Base-by-base conservation (phyloP, 53 echinoderm and acorn worm genomes). In the Stichopus horrens region DNA sequence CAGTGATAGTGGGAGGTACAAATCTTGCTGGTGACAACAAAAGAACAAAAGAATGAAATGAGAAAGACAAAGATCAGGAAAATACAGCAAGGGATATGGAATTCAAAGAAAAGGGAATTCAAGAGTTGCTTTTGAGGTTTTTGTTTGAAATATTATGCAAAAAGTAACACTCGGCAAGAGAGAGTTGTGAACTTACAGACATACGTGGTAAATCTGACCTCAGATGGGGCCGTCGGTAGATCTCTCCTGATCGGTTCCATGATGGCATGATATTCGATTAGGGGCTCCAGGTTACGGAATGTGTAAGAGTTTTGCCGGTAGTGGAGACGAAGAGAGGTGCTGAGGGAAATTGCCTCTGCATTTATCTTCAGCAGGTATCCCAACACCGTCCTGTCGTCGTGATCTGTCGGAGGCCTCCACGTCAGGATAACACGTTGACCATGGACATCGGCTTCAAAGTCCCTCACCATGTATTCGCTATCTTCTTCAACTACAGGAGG, bases 221-320 rank as follows among this genome's bases (percentile, higher is more conserved):
- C 73, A 71, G 55, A 0, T 14, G 86, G 73, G 20, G 53, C 86
- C 4, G 21, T 68, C 19, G 52, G 73, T 7, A 71, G 52, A 37
- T 86, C 86, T 21, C 86, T 51, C 55, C 86, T 68, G 73, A 86
- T 73, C 52, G 86, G 86, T 86, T 67, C 73, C 54, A 86, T 5
- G 73, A 74, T 67, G 37, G 74, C 74, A 13, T 71, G 73, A 19
- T 16, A 86, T 16, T 52, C 56, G 10, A 86, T 73, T 18, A 86
- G 55, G 9, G 86, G 86, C 52, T 86, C 86, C 20, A 86, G 73
- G 53, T 86, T 71, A 23, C 86, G 73, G 55, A 86, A 86, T 7
- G 86, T 86, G 86, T 86, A 86, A 4, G 73, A 71, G 7, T 18
- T 67, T 52, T 86, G 86, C 57, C 74, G 37, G 53, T 86, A 86